Evolutionary conservation across 2,113 vertebrate genomes (phyloP).

Genomic region (Alouatta palliata): DNA sequence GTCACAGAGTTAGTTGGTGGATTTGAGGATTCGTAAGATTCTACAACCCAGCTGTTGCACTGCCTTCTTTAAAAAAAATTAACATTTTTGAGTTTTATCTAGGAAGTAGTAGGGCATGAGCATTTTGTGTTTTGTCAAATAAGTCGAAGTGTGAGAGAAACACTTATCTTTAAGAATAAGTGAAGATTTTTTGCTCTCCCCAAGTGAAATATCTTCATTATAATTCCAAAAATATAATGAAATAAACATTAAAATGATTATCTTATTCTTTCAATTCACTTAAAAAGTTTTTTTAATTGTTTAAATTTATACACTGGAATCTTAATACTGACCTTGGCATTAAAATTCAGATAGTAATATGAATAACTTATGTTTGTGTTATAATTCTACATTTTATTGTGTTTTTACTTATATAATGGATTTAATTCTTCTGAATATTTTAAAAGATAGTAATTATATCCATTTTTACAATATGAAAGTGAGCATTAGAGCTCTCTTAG

Average conservation of each 20-base stretch:
- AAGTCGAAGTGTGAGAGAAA: background rate
- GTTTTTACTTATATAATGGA: background rate
- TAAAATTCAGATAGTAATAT: background rate
- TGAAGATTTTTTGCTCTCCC: background rate
- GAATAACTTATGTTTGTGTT: background rate
- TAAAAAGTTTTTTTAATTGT: background rate
- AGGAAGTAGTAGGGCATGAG: background rate
- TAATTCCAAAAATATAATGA: background rate
- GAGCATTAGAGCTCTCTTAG: background rate
- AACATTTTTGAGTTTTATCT: background rate
- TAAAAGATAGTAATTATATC: background rate
- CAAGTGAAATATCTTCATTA: background rate
- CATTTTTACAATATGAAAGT: background rate
- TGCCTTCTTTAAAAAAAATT: background rate
- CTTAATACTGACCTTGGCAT: background rate
- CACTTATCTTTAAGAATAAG: slow-evolving; percentile 1
- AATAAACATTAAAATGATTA: slow-evolving; percentile 4
- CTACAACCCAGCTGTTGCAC: background rate
- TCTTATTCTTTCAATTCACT: background rate
- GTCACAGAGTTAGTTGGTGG: background rate
- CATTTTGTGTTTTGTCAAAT: background rate
- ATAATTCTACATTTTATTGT: background rate
- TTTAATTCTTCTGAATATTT: background rate
- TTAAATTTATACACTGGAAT: background rate
- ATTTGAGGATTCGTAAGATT: background rate